phyloP scores from a whole-genome alignment of 2,888 invertebrate genomes.

The Sycophila texana region DNA sequence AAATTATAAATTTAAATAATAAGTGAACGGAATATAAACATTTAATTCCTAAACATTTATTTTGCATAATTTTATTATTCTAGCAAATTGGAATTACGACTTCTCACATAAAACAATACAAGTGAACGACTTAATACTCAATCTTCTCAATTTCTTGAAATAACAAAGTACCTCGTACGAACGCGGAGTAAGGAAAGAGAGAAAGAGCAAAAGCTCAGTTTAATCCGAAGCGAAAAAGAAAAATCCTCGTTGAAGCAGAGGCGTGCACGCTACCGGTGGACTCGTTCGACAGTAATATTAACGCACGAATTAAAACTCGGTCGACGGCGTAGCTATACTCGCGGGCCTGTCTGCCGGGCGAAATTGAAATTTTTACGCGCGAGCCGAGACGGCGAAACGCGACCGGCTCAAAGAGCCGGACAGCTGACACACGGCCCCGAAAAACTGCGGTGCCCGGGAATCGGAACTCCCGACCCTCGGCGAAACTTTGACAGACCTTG shows the following conservation, averaged over 20 bases:
- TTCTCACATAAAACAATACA: too few relatives aligned
- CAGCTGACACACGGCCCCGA: conserved; percentile 43
- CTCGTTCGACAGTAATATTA: conserved; percentile 36
- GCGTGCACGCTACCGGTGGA: not conserved
- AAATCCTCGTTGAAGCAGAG: not conserved
- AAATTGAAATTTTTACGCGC: conserved; percentile 37
- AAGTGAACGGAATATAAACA: too few relatives aligned
- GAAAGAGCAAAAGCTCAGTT: too few relatives aligned
- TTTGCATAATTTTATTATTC: too few relatives aligned
- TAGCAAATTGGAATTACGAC: too few relatives aligned
- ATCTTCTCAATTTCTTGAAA: too few relatives aligned
- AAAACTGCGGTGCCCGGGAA: conserved; percentile 37
- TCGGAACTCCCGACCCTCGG: not conserved
- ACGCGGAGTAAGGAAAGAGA: too few relatives aligned
- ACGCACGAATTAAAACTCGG: conserved; percentile 21
- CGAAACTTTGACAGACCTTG: conserved; percentile 48
- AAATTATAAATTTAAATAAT: too few relatives aligned
- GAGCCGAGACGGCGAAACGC: not conserved
- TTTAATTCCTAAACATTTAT: too few relatives aligned
- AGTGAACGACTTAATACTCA: too few relatives aligned
- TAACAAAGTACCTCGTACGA: too few relatives aligned
- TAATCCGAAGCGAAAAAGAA: not conserved
- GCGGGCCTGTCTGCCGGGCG: conserved; percentile 7
- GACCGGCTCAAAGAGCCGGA: conserved; percentile 22
- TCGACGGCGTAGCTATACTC: not conserved